A percentile compares a stretch with the other conserved stretches of the same genome.
Evolutionary conservation across 64 coral and sea anemone species (phyloP).

Genomic region (Orbicella faveolata): DNA sequence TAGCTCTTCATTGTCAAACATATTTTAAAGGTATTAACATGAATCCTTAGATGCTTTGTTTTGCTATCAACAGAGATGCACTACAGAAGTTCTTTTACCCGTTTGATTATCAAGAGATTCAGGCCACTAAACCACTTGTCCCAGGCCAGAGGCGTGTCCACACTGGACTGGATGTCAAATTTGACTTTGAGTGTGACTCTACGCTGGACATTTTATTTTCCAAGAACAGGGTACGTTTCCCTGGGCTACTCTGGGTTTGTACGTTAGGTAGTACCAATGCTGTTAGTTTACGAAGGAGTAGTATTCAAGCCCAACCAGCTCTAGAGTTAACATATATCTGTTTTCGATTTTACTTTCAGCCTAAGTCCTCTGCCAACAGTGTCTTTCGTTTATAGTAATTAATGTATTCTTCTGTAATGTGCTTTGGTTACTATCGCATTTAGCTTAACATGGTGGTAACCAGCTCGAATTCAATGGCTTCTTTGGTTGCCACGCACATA

Average conservation of each 20-base stretch:
- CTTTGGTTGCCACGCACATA: too few species aligned
- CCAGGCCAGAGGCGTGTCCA: slow-evolving; percentile 88
- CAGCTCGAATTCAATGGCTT: too few species aligned
- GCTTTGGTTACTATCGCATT: too few species aligned
- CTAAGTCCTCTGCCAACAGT: too few species aligned
- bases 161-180: slow-evolving; percentile 91
- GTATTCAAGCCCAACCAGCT: background rate
- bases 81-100: slow-evolving; percentile 96
- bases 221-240: slow-evolving; percentile 73
- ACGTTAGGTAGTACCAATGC: background rate
- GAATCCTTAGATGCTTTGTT: background rate
- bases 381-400: too few species aligned
- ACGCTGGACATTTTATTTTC: slow-evolving; percentile 94
- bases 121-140: slow-evolving; percentile 82
- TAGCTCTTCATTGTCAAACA: too few species aligned
- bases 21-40: too few species aligned
- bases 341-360: too few species aligned
- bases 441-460: too few species aligned
- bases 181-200: slow-evolving; percentile 88
- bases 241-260: background rate
- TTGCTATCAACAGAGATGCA: slow-evolving; percentile 63
- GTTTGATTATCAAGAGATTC: slow-evolving; percentile 96
- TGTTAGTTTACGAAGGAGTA: background rate
- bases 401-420: too few species aligned
- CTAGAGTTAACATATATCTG: too few species aligned